phyloP scores from a whole-genome alignment of 2,797 vertebrate species.

The Varecia variegata region DNA sequence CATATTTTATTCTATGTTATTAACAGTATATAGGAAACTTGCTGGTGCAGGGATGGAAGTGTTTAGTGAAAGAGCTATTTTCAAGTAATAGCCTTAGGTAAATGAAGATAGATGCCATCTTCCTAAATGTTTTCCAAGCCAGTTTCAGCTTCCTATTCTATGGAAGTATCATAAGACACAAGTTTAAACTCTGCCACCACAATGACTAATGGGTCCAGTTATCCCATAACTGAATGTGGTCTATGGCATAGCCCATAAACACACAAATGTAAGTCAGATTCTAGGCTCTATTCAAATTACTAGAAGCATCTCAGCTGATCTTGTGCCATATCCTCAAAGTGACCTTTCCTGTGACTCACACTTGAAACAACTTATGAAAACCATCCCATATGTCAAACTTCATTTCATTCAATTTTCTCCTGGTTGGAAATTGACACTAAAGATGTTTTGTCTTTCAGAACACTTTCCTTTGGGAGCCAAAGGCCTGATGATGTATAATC shows the following conservation, averaged over 20 bases:
- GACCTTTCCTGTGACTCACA: slow-evolving; percentile 43
- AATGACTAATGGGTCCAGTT: background rate
- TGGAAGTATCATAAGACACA: background rate
- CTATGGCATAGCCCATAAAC: background rate
- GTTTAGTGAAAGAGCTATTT: slow-evolving; percentile 49
- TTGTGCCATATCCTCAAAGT: slow-evolving; percentile 34
- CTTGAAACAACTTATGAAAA: slow-evolving; percentile 56
- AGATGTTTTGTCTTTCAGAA: slow-evolving; percentile 64
- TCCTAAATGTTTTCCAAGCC: background rate
- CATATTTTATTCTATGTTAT: slow-evolving; percentile 53
- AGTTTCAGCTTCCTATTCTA: background rate
- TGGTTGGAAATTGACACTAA: slow-evolving; percentile 65
- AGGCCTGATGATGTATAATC: slow-evolving; percentile 48
- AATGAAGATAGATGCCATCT: slow-evolving; percentile 43
- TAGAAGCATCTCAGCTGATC: background rate
- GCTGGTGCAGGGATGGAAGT: background rate
- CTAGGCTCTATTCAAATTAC: background rate
- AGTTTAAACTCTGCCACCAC: slow-evolving; percentile 24
- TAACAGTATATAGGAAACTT: slow-evolving; percentile 29
- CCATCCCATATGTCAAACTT: slow-evolving; percentile 47
- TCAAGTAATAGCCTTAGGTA: background rate
- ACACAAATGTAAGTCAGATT: background rate
- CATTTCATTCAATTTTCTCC: slow-evolving; percentile 66
- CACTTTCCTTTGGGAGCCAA: slow-evolving; percentile 15
- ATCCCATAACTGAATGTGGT: background rate